These are phyloP conservation scores for Monoplex corrugatus DNA, from an alignment of 2,888 invertebrate species.

Conservation along the genomic window DNA sequence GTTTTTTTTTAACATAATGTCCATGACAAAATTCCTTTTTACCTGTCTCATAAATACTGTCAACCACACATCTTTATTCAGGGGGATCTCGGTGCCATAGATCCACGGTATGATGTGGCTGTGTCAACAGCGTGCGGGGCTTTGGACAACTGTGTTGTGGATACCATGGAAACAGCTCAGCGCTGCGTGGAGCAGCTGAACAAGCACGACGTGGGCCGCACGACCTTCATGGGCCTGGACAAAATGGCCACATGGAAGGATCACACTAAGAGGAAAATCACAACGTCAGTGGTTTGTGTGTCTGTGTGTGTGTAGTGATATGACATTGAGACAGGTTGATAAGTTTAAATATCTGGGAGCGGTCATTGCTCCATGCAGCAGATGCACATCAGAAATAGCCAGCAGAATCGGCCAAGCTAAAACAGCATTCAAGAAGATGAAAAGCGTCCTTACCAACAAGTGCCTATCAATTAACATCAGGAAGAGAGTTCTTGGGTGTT, in stretches of 20 bases:
- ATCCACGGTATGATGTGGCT: conserved; percentile 95
- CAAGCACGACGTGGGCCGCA: conserved; percentile 89
- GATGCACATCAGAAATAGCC: too few relatives aligned
- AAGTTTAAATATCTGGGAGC: too few relatives aligned
- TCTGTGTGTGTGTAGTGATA: not conserved
- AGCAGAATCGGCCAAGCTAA: too few relatives aligned
- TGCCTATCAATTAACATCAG: too few relatives aligned
- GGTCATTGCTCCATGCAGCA: too few relatives aligned
- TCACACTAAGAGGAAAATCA: conserved; percentile 74
- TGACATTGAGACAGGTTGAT: too few relatives aligned
- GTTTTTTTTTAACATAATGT: too few relatives aligned
- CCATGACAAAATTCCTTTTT: too few relatives aligned
- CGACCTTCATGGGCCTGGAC: conserved; percentile 94
- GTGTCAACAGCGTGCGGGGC: conserved; percentile 94
- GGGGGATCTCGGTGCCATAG: conserved; percentile 98
- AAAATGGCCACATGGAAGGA: conserved; percentile 84
- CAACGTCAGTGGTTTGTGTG: conserved; percentile 65
- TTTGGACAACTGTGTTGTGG: conserved; percentile 95
- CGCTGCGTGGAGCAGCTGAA: conserved; percentile 92
- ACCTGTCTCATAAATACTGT: too few relatives aligned
- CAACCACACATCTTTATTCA: conserved; percentile 81
- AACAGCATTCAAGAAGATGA: too few relatives aligned
- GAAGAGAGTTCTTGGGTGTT: too few relatives aligned
- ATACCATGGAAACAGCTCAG: conserved; percentile 92
- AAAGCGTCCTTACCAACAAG: too few relatives aligned